Evolutionary conservation across 1,140 invertebrate species (phyloP), one percentile per base, ranked within the genome.

Genomic region (Aphidius gifuensis): DNA sequence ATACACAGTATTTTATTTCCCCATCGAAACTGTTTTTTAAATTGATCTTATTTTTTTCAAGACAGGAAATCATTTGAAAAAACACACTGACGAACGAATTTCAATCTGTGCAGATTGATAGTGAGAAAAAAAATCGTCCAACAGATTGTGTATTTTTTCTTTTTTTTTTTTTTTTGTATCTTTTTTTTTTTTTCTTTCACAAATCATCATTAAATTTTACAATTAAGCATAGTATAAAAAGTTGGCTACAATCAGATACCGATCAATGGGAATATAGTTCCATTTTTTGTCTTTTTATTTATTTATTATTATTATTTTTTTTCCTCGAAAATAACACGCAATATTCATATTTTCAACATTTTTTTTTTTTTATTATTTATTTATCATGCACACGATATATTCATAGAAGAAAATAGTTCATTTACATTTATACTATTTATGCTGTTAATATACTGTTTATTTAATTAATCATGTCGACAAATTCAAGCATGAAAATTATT

Each of bases 391-490:
- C 61, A 74, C 53, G 43, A 55, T 55, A 74, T 75, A 74, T 71
- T 67, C 62, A 75, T 76, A 74, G 73, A 79, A 79, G 71, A 78
- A 76, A 79, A 76, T 76, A 78, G 71, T 72, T 73, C 60, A 70
- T 65, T 69, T 43, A 69, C 65, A 72, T 69, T 66, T 74, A 72
- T 73, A 72, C 65, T 72, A 71, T 70, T 60, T 72, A 74, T 70
- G 67, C 67, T 69, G 46, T 64, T 58, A 64, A 66, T 67, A 67
- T 51, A 47, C 61, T 64, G 46, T 61, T 62, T 46, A 68, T 63
- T 54, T 32, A 32, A 32, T 54, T 32, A 32, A 32, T 32, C 23
- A 32, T 32, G 23, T 32, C 4, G 23, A 32, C 4, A 32, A 32
- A 32, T 32, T 32, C 23, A 32, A 32, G 2, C 23, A 32, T 32